Base-by-base conservation (phyloP, 1,140 invertebrate species). In the Heliconius eleuchia region DNA sequence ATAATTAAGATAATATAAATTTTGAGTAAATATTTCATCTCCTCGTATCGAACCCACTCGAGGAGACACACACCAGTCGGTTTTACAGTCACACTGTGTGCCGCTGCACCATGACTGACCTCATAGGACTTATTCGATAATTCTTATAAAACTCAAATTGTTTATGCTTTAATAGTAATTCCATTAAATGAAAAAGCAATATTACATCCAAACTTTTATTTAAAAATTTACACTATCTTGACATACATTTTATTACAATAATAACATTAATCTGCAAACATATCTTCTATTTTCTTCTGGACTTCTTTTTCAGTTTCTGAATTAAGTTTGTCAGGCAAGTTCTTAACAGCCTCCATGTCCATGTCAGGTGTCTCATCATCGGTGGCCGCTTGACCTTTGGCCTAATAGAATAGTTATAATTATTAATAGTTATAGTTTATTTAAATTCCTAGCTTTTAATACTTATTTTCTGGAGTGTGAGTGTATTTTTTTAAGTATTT, bases 221-320 rank as follows among this genome's bases (percentile, higher is more conserved):
- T 30, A 27, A 30, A 66, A 66, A 27, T 66, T 16, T 30, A 23
- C 66, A 55, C 66, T 70, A 46, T 74, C 46, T 42, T 79, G 34
- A 74, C 23, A 52, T 71, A 71, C 4, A 77, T 77, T 18, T 37
- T 75, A 73, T 37, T 71, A 71, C 50, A 70, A 71, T 16, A 80
- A 66, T 77, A 71, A 42, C 77, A 60, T 86, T 90, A 94, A 87
- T 94, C 92, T 71, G 91, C 92, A 88, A 94, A 94, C 92, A 94
- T 94, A 55, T 94, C 92, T 86, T 94, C 92, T 60, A 94, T 94
- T 77, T 93, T 93, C 87, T 93, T 94, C 72, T 94, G 92, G 42
- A 94, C 92, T 86, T 94, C 90, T 71, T 94, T 94, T 73, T 94
- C 92, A 6, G 90, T 89, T 74, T 94, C 92, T 0, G 91, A 92